Evolutionary conservation across 2,113 vertebrate genomes (phyloP).

Genomic region (Balaeniceps rex): DNA sequence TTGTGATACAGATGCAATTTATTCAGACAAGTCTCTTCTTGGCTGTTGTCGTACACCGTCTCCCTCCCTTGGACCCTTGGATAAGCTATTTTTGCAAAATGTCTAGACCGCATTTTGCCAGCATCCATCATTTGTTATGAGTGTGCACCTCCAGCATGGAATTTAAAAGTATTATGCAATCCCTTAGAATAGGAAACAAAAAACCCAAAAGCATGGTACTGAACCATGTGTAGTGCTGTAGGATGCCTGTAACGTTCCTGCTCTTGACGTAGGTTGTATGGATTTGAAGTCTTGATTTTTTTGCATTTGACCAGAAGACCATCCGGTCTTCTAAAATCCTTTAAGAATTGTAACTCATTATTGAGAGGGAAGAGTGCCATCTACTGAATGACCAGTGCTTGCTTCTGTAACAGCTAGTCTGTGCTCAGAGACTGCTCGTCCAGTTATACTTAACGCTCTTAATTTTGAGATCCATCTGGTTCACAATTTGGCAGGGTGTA

Average conservation of each 20-base stretch:
- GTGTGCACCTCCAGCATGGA: neutral
- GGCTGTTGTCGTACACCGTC: neutral
- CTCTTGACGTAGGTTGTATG: neutral
- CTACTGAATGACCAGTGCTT: neutral
- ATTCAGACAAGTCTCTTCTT: neutral
- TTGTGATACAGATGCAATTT: neutral
- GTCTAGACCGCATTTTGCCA: neutral
- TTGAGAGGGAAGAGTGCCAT: constrained; percentile 22
- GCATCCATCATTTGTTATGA: neutral
- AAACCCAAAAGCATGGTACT: accelerated
- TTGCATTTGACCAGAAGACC: neutral
- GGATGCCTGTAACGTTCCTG: neutral
- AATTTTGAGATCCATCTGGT: accelerated
- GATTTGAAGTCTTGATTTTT: neutral
- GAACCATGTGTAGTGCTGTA: neutral
- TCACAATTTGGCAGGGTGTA: neutral
- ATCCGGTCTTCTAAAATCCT: neutral
- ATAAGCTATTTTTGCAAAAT: neutral
- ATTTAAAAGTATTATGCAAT: neutral
- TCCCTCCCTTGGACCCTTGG: neutral
- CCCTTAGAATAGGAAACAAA: neutral
- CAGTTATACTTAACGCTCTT: accelerated
- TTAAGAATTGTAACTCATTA: accelerated
- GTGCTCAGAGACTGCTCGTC: neutral
- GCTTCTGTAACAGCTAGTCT: neutral